Base-by-base conservation (phyloP, 2,113 vertebrate genomes). In the Cyanocitta stelleri region DNA sequence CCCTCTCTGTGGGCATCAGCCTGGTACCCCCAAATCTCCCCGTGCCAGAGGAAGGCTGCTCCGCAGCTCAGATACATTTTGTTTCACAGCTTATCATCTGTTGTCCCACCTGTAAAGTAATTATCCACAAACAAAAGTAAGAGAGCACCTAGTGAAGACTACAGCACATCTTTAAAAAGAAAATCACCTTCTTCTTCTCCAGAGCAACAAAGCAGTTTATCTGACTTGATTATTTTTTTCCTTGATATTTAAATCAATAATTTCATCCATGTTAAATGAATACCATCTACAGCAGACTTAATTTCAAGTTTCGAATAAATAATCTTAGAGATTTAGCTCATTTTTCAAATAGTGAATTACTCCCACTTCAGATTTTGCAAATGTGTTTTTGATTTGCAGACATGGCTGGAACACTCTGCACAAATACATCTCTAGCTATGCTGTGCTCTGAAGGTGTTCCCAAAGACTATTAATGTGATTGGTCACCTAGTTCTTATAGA, bases 331-430 rank as follows among this genome's bases (percentile, higher is more conserved):
- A 84, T 90, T 93, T 88, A 92, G 55, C 26, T 37, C 7, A 0
- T 89, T 93, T 94, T 93, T 94, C 88, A 92, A 84, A n/a, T 23
- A 74, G 16, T 74, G 55, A 91, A 79, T 89, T 93, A 87, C 49
- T 85, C 74, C 55, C 63, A 82, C 74, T 87, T 91, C 78, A 80
- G 83, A 90, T 86, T 83, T 94, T 88, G 35, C 66, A 96, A 88
- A 86, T 90, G 23, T 84, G 79, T 17, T 96, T 95, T 94, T 95
- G 72, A 94, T 96, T 90, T 94, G 76, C 56, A 93, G 62, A 89
- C 17, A 10, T 86, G 56, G 22, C 44, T 83, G 29, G 75, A 94
- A 75, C 89, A 90, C n/a, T 91, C 63, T 78, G n/a, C 39, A 44
- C 41, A 93, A 93, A 78, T 68, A 81, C 24, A 72, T 74, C 63